Percentiles rank a stretch among this genome's conserved stretches.
Conservation (phyloP, 2,113 vertebrate species). For the Hassar affinis region DNA sequence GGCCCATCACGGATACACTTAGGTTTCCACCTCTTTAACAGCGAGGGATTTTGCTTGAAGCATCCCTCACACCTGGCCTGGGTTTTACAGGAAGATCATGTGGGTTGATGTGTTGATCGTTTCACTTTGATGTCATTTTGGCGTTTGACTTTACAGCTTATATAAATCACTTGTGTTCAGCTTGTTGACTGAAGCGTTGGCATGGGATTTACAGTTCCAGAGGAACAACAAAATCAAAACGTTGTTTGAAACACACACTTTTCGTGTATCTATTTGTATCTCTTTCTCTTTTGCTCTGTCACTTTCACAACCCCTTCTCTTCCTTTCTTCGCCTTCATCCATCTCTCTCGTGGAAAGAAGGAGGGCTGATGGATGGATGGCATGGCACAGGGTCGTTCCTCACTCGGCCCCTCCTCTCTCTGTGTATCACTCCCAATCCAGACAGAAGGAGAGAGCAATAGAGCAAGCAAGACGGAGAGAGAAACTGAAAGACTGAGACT, state of each 20-base stretch:
- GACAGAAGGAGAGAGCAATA: slow-evolving; percentile 27
- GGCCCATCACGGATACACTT: slow-evolving; percentile 47
- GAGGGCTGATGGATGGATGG: slow-evolving; percentile 50
- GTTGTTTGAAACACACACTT: no score
- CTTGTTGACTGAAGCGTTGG: slow-evolving; percentile 10
- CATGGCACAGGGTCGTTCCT: slow-evolving; percentile 46
- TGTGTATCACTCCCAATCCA: slow-evolving; percentile 42
- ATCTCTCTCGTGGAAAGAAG: slow-evolving; percentile 38
- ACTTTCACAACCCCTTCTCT: slow-evolving; percentile 8
- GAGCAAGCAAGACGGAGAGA: background rate
- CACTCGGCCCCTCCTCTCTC: slow-evolving; percentile 43
- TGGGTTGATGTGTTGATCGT: slow-evolving; percentile 18
- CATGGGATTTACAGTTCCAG: background rate
- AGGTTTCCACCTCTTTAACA: slow-evolving; percentile 44
- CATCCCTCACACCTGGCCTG: slow-evolving; percentile 7
- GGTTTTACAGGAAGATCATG: background rate
- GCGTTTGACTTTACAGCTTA: slow-evolving; percentile 2
- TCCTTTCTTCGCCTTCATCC: slow-evolving; percentile 23
- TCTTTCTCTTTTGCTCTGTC: background rate
- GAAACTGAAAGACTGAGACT: slow-evolving; percentile 4
- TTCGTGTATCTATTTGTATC: background rate
- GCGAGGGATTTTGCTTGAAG: slow-evolving; percentile 25
- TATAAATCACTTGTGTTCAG: background rate
- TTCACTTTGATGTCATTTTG: background rate
- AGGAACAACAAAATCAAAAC: no score